Base-by-base conservation (phyloP, 2,113 vertebrate genomes). In the Callorhinus ursinus region DNA sequence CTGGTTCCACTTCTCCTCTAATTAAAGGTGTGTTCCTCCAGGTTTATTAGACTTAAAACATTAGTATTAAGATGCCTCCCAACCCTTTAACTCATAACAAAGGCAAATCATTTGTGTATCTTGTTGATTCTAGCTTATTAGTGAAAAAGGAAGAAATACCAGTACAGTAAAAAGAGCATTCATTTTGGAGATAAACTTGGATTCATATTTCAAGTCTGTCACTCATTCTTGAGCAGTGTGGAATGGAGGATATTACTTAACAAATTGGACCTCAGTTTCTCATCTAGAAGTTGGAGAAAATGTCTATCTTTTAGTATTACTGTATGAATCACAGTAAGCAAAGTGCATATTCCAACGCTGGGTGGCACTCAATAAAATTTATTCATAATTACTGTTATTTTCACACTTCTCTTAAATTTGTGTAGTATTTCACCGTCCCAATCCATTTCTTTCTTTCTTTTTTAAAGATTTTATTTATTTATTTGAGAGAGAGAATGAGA, bases 241-340 rank as follows among this genome's bases (percentile, higher is more conserved):
- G 10, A n/a, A 61, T 82, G n/a, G n/a, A 51, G 10, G 19, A 90
- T 57, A 65, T 46, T 53, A 88, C 8, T 39, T 53, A 63, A 26
- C 46, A 36, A 82, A 67, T 33, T n/a, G 21, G 39, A n/a, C 8
- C 46, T 95, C 55, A 80, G 51, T 61, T 15, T 93, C 61, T 88
- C 28, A 49, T 74, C 16, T 95, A 21, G 28, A 95, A 53, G 8
- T 89, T 86, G 55, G 5, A 96, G 74, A 97, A 96, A 97, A 93
- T 49, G 81, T 39, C 63, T 81, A 12, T 15, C 24, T 88, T 96
- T 79, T 90, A 82, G n/a, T 36, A 80, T 61, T 82, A 83, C 4
- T 86, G n/a, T 65, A 57, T 42, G 22, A 90, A 93, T 49, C 74
- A 2, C n/a, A 96, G 39, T 5, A 80, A 11, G 5, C 42, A 74